Evolutionary conservation across 2,113 vertebrate species (phyloP), one percentile per base, ranked within the genome.

Genomic region (Chrysochloris asiatica): DNA sequence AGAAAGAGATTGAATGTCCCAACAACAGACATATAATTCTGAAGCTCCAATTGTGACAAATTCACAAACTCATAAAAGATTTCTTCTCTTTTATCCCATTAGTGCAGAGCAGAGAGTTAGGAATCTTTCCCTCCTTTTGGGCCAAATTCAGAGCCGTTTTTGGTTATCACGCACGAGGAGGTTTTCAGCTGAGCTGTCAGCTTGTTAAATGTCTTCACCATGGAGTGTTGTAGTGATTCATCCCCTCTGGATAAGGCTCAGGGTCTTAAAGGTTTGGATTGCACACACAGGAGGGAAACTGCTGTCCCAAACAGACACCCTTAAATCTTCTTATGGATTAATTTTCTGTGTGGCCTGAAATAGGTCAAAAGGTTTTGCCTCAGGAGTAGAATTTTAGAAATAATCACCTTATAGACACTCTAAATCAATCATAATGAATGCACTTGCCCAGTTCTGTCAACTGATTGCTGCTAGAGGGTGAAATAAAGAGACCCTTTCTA

Each of bases 381-480:
- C 96, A 97, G 98, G 98, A 98, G 98, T 97, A 98, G 98, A 98
- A 99, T 98, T 98, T 98, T 98, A 98, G 98, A 98, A 99, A 98
- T 98, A 98, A 99, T 99, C 98, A 98, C 98, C 98, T 98, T 98
- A 97, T 97, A 98, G 98, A 98, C 97, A 97, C 97, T 98, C 98
- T 98, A 98, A 99, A 99, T 99, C 98, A 98, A 99, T 99, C 99
- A 99, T 99, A 99, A 99, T 99, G 99, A 99, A 99, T 98, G 98
- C 98, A 97, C 98, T 98, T 96, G 98, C 97, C 97, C 92, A 92
- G 97, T 98, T 97, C 98, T 98, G 98, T 98, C 98, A 98, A 98
- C 97, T 91, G 97, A 97, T 98, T 97, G 97, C 97, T 97, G 98
- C 98, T 98, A 98, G 98, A 98, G 98, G 98, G 98, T 96, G 97